Conservation (phyloP, 2,797 vertebrate genomes). For the Catharus ustulatus region DNA sequence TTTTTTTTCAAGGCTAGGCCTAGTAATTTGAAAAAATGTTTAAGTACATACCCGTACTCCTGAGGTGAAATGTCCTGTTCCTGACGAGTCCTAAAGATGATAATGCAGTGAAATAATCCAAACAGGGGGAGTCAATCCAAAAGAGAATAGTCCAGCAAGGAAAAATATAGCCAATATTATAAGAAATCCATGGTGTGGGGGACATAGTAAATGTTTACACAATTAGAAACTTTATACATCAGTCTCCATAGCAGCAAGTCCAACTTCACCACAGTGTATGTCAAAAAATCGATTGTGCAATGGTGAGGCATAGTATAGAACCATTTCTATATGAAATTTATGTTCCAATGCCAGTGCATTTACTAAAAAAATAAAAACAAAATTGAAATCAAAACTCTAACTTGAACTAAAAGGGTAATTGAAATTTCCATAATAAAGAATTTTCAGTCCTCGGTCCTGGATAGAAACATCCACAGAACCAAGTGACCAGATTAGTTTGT, state of each 20-base stretch:
- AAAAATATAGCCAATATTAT: conserved; percentile 87
- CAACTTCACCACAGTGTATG: conserved; percentile 82
- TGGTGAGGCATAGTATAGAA: conserved; percentile 84
- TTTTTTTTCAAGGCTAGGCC: conserved; percentile 52
- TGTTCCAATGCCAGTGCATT: conserved; percentile 84
- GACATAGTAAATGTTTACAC: conserved; percentile 85
- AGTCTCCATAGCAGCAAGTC: conserved; percentile 82
- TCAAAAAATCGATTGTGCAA: conserved; percentile 79
- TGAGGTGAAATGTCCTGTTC: conserved; percentile 86
- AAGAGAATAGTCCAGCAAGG: conserved; percentile 85
- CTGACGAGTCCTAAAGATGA: conserved; percentile 85
- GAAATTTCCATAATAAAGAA: conserved; percentile 74
- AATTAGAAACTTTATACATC: conserved; percentile 84
- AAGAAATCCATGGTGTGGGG: conserved; percentile 83
- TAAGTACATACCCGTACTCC: conserved; percentile 85
- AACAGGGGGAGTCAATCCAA: conserved; percentile 86
- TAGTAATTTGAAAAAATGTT: conserved; percentile 79
- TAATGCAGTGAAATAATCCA: conserved; percentile 87
- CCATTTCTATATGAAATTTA: conserved; percentile 76
- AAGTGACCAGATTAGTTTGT: conserved; percentile 61
- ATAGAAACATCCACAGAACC: conserved; percentile 67
- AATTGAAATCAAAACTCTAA: conserved; percentile 82
- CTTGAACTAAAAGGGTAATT: conserved; percentile 75
- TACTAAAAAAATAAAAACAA: conserved; percentile 83
- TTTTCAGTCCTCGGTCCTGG: conserved; percentile 74